Base-by-base conservation (phyloP, 2,113 vertebrate species). In the Trematomus loennbergii region DNA sequence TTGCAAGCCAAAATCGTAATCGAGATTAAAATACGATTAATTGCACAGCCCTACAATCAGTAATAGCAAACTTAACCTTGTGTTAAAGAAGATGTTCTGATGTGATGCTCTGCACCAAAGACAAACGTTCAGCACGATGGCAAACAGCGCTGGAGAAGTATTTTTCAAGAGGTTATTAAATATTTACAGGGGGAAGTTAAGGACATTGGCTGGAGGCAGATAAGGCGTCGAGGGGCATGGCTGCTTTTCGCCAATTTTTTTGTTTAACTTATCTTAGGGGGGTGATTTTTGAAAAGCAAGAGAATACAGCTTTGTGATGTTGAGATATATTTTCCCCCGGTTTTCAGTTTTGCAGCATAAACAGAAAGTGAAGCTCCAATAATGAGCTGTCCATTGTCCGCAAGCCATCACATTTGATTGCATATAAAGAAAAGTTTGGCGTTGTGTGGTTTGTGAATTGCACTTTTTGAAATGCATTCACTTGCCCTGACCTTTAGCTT, bases 101-200 rank as follows among this genome's bases (percentile, higher is more conserved):
- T 48, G 20, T 53, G 49, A 62, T n/a, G 22, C 8, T 12, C 46
- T 18, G 9, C 45, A 61, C 36, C 17, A 17, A 54, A 70, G 53
- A 12, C 10, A 22, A 1, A n/a, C 15, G 3, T 63, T 15, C 5
- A 29, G n/a, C 61, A 25, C n/a, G 2, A 33, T 49, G 6, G 54
- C 33, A 53, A 53, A 49, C 16, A n/a, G 49, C 40, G 53, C 12
- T 4, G 11, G 10, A 20, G 11, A 17, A 52, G 22, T 12, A 4
- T 62, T 73, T 85, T 75, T 48, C 43, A 40, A 72, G n/a, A 76
- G 25, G 59, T 36, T 55, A 61, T 78, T 62, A 78, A 73, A 78
- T 61, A 83, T 87, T 71, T 20, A 84, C 57, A 29, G 3, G 9
- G 52, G 17, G 17, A 40, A 60, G 45, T 72, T 55, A 40, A 53